A percentile compares a stretch with the other conserved stretches of the same genome.
Evolutionary conservation across 2,888 invertebrate genomes (phyloP).

Genomic region (Euplagia quadripunctaria): DNA sequence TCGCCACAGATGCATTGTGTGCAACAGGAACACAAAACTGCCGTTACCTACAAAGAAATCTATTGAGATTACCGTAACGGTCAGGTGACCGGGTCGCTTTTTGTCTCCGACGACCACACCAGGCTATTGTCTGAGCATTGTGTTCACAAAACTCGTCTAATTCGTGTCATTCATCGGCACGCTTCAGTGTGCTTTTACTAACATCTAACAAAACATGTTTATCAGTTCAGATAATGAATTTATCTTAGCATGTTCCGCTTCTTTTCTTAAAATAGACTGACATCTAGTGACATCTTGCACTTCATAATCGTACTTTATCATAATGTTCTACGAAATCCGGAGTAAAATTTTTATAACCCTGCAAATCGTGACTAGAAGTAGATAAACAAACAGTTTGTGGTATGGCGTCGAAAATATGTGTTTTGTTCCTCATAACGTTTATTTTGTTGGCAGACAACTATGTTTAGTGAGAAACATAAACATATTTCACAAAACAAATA

Average conservation of each 20-base stretch:
- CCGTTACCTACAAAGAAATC: conserved; percentile 61
- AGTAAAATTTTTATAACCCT: conserved; percentile 59
- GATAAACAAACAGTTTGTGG: conserved; percentile 54
- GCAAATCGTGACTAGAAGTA: conserved; percentile 75
- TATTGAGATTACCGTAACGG: conserved; percentile 62
- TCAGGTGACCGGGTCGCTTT: conserved; percentile 72
- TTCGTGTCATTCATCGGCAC: conserved; percentile 49
- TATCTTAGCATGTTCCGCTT: conserved; percentile 29
- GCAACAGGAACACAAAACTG: conserved; percentile 35
- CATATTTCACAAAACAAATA: conserved; percentile 67
- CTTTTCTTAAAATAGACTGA: conserved; percentile 32
- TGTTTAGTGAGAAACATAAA: conserved; percentile 51
- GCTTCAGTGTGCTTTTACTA: conserved; percentile 31
- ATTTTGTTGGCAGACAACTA: conserved; percentile 55
- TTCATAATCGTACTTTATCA: conserved; percentile 49
- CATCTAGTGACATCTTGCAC: conserved; percentile 37
- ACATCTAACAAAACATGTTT: conserved; percentile 26
- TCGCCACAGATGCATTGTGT: conserved; percentile 32
- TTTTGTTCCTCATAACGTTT: conserved; percentile 67
- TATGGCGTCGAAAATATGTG: conserved; percentile 58
- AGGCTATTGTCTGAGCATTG: conserved; percentile 54
- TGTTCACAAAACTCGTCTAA: conserved; percentile 36
- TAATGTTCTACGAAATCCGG: conserved; percentile 62
- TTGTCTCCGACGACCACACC: conserved; percentile 62
- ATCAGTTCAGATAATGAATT: conserved; percentile 37